Base-by-base conservation (phyloP, 2,797 vertebrate species). In the Pipistrellus pipistrellus region DNA sequence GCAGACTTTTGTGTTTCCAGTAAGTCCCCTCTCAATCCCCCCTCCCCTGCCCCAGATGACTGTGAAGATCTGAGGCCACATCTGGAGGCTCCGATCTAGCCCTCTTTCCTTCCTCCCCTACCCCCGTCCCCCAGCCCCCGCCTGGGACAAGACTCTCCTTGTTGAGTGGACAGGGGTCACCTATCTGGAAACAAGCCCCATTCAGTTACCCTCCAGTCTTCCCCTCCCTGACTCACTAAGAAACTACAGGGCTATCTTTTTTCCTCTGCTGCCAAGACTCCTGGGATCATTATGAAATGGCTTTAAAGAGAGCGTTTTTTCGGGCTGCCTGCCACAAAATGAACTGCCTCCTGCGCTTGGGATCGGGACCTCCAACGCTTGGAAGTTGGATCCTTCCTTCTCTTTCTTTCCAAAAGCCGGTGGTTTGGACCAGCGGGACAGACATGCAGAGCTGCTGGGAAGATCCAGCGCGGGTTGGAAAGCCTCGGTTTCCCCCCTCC, bases 351-450 rank as follows among this genome's bases (percentile, higher is more conserved):
- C 51, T 51, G 32, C 75, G 81, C 82, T 90, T 30, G 35, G 64
- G 88, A 27, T 62, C 15, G 46, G 30, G 55, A 66, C 71, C 73
- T 75, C 53, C 64, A 86, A 62, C n/a, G 21, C n/a, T 90, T 55
- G 7, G n/a, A 80, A 91, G 30, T 68, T 72, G 30, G 20, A 38
- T 85, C 15, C 75, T 76, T 91, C 81, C 30, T 62, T 85, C 59
- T 32, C 41, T 68, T 77, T 87, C 71, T 88, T 76, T 82, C 73
- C 6, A 80, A 93, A 85, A 87, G 46, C 44, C 38, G 64, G 73
- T 90, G 91, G 73, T 90, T 85, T 93, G 69, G 90, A 75, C 30
- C 66, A 94, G 48, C 35, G 62, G 96, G 86, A 44, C 44, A 78
- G 78, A 91, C 77, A 88, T 23, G 27, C 46, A 21, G 77, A 68